Conservation (phyloP, 2,113 vertebrate genomes). For the Pelodiscus sinensis region DNA sequence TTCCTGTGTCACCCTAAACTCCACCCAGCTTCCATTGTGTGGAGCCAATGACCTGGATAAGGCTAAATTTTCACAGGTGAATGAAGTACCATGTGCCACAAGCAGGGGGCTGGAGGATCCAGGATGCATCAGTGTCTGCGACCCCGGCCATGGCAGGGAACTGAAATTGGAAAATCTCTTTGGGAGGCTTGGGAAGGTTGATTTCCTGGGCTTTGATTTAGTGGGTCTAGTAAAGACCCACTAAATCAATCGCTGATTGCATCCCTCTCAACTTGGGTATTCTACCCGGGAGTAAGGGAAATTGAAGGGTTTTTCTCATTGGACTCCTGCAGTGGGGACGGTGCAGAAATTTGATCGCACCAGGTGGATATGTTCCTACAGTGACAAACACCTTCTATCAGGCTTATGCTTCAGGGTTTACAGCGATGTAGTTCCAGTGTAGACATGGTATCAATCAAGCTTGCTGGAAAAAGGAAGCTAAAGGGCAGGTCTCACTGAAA, state of each 20-base stretch:
- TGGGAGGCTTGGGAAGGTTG: too few species aligned
- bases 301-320: too few species aligned
- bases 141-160: neutral
- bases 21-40: neutral
- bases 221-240: too few species aligned
- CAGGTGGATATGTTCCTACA: neutral
- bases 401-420: neutral
- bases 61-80: neutral
- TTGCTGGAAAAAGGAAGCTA: neutral
- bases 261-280: too few species aligned
- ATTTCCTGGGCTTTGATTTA: too few species aligned
- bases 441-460: neutral
- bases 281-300: too few species aligned
- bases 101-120: neutral
- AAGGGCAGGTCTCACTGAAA: neutral
- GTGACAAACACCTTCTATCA: neutral
- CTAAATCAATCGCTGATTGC: too few species aligned
- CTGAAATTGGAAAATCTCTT: neutral
- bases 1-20: neutral
- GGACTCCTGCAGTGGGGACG: too few species aligned
- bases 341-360: neutral
- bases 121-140: neutral
- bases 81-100: neutral
- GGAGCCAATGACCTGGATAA: neutral
- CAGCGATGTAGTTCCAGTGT: neutral